Evolutionary conservation across 2,113 vertebrate species (phyloP), one percentile per base, ranked within the genome.

Genomic region (Atlantisia rogersi): DNA sequence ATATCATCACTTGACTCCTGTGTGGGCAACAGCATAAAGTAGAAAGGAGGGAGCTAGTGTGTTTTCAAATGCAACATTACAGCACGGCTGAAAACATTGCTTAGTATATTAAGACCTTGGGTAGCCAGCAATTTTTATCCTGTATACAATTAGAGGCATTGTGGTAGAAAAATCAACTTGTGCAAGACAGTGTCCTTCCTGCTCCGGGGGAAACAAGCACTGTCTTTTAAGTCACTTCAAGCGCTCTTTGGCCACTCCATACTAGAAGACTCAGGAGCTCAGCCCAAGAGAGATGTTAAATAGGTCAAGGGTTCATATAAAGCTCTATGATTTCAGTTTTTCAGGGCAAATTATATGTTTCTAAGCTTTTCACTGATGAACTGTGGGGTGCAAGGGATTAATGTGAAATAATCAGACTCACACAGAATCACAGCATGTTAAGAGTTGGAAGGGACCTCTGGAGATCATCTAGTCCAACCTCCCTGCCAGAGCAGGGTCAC

Each of bases 41-140:
- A 55, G 24, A 48, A 89, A 88, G 48, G 37, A 40, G 32, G 73
- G 28, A 93, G 59, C 80, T 65, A 82, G 39, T 85, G 39, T 94
- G 64, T 80, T 89, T 95, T 94, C 64, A 88, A 40, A 86, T 50
- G 40, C 70, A 63, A 44, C 82, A 91, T 95, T 84, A 91, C 74
- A 29, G 95, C 85, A 90, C 10, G 80, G 37, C 62, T 85, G 68
- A 95, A 92, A 79, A 78, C n/a, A 64, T 46, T 40, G 75, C 48
- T 80, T 65, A 67, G 58, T 59, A 25, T 40, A 15, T 75, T 82
- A 62, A 84, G 79, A 84, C 10, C 75, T 89, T 90, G 82, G 73
- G 87, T 93, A 81, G 75, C 32, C 86, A 55, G 60, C 46, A 65
- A 3, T 91, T 94, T 94, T 78, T 70, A 63, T 35, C 20, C 60